Percentiles rank a stretch among this genome's conserved stretches.
phyloP scores from a whole-genome alignment of 2,888 invertebrate genomes.

The Melipona beecheii region DNA sequence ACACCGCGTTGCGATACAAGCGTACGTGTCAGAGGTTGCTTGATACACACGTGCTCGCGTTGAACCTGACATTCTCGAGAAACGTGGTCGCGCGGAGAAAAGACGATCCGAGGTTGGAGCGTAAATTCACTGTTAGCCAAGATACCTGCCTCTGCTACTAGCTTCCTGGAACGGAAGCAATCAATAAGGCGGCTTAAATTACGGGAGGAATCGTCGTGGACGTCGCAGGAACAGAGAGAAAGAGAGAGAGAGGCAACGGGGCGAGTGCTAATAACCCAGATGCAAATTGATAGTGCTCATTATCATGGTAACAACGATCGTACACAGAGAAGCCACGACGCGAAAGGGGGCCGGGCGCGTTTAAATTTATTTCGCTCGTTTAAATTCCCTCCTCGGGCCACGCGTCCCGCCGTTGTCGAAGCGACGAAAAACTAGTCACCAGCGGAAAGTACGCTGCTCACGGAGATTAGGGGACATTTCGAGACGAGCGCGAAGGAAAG shows the following conservation, averaged over 20 bases:
- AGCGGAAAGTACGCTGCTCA: neutral
- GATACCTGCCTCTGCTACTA: slow-evolving; percentile 32
- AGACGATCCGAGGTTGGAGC: slow-evolving; percentile 34
- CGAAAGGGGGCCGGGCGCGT: slow-evolving; percentile 29
- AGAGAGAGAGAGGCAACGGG: neutral
- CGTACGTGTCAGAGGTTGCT: neutral
- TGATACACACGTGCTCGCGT: neutral
- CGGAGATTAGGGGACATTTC: too few species aligned
- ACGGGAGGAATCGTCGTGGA: slow-evolving; percentile 58
- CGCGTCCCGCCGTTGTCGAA: slow-evolving; percentile 1
- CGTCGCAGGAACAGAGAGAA: slow-evolving; percentile 41
- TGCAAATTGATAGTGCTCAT: slow-evolving; percentile 65
- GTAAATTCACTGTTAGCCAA: slow-evolving; percentile 31
- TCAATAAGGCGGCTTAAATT: slow-evolving; percentile 59
- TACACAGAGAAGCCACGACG: slow-evolving; percentile 34
- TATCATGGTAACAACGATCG: slow-evolving; percentile 56
- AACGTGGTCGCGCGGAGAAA: slow-evolving; percentile 27
- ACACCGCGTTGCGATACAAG: neutral
- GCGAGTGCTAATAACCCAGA: slow-evolving; percentile 59
- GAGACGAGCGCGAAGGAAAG: too few species aligned
- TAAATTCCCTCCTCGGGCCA: slow-evolving; percentile 40
- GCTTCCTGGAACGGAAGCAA: slow-evolving; percentile 47
- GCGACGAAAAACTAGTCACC: slow-evolving; percentile 26
- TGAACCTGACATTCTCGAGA: neutral
- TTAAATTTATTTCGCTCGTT: slow-evolving; percentile 63